Percentiles rank a stretch among this genome's conserved stretches.
Conservation (phyloP, 2,888 invertebrate genomes). For the Rhopalosiphum nymphaeae region DNA sequence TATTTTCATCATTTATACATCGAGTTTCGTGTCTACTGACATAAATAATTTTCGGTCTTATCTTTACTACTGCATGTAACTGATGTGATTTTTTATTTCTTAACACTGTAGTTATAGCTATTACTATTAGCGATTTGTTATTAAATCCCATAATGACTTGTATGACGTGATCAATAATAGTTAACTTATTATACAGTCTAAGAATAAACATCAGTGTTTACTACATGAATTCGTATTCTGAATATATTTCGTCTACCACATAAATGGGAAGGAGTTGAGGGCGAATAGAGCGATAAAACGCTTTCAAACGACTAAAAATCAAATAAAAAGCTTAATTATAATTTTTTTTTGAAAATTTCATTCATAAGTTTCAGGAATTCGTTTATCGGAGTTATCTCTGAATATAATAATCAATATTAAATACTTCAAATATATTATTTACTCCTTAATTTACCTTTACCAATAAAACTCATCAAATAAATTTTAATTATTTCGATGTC, state of each 20-base stretch:
- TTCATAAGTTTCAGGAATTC: neutral
- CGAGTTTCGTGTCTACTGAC: neutral
- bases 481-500: neutral
- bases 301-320: no score
- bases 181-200: no score
- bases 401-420: no score
- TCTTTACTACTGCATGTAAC: neutral
- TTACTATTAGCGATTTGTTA: neutral
- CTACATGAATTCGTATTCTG: no score
- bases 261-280: no score
- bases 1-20: neutral
- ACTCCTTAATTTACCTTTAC: neutral
- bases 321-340: neutral
- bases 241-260: no score
- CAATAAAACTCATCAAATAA: neutral
- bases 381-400: neutral
- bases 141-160: neutral
- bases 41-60: neutral
- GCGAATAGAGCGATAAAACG: no score
- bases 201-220: no score
- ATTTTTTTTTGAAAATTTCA: neutral
- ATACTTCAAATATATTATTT: neutral
- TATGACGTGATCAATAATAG: no score
- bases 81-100: neutral
- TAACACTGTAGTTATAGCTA: neutral